Evolutionary conservation across 2,888 invertebrate genomes (phyloP), one percentile per base, ranked within the genome.

Genomic region (Morpho achilles): DNA sequence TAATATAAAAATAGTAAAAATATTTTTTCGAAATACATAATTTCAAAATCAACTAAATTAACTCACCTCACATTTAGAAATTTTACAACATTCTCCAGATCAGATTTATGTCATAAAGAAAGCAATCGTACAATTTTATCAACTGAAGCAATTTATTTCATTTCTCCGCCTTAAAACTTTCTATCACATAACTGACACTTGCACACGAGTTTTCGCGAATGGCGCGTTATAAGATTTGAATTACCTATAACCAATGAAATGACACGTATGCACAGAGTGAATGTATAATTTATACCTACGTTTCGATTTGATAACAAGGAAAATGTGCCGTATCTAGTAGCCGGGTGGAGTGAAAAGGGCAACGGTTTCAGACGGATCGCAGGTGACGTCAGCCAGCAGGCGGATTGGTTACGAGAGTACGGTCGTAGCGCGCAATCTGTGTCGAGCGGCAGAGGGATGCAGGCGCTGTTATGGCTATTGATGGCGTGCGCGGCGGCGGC

Each of bases 401-500:
- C 49, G 53, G 53, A 41, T 23, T 51, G 47, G 50, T 40, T 43
- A 23, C 52, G 51, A 7, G 41, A 40, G 10, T 32, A 51, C 45
- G 32, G 10, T 44, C 44, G 9, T 41, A 39, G 54, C 32, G 39
- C 55, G 59, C 64, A 87, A 79, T 80, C 72, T 69, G 75, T 69
- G 70, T 61, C 78, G 74, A 75, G 73, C 84, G 73, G 72, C 73
- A 73, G 81, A 70, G 80, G 76, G 79, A 90, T 88, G 88, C 85
- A 78, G 82, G 80, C 82, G 84, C 62, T 80, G 69, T 64, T 74
- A 70, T 80, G 77, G 74, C 60, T 78, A 75, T 73, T 63, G 78
- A 65, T 71, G 74, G 64, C 65, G 64, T 75, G 73, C 69, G 78
- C 68, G 68, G 73, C 73, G 59, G 73, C 71, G 60, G 77, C 74